Conservation (phyloP, 1,140 invertebrate species). For the Procambarus clarkii region DNA sequence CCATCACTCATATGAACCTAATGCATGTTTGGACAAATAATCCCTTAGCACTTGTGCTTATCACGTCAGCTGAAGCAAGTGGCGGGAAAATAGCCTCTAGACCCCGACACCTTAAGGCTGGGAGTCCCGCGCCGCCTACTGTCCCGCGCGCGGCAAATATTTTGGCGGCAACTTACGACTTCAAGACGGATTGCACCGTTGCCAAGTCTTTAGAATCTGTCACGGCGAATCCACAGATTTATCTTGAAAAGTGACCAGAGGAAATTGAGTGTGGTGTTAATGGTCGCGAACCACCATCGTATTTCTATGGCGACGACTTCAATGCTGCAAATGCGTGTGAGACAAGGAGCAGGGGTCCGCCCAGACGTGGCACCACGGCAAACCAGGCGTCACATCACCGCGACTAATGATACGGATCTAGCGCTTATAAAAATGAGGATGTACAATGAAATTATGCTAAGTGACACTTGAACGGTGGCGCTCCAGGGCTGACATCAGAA, state of each 20-base stretch:
- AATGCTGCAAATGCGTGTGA: too few relatives aligned
- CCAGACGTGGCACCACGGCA: not conserved
- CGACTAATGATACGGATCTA: slow-evolving; percentile 24
- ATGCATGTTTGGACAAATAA: slow-evolving; percentile 51
- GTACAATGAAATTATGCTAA: slow-evolving; percentile 7
- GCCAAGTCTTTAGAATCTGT: not conserved
- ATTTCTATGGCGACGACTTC: too few relatives aligned
- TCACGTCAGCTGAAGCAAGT: not conserved
- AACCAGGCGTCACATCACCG: not conserved
- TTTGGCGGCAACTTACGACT: slow-evolving; percentile 31
- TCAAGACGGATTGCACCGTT: slow-evolving; percentile 22
- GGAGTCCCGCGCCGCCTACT: not conserved
- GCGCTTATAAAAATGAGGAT: not conserved
- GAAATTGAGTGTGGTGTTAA: not conserved
- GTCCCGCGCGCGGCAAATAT: slow-evolving; percentile 4
- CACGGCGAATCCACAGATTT: not conserved
- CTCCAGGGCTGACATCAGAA: too few relatives aligned
- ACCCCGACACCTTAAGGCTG: not conserved
- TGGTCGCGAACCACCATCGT: not conserved
- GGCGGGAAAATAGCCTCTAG: not conserved
- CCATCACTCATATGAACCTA: slow-evolving; percentile 43
- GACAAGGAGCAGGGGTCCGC: too few relatives aligned
- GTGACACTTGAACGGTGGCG: not conserved
- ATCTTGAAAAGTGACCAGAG: not conserved
- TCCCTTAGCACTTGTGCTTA: slow-evolving; percentile 47